A percentile compares a stretch with the other conserved stretches of the same genome.
Conservation (phyloP, 2,888 invertebrate genomes). For the Micoletzkya japonica region DNA sequence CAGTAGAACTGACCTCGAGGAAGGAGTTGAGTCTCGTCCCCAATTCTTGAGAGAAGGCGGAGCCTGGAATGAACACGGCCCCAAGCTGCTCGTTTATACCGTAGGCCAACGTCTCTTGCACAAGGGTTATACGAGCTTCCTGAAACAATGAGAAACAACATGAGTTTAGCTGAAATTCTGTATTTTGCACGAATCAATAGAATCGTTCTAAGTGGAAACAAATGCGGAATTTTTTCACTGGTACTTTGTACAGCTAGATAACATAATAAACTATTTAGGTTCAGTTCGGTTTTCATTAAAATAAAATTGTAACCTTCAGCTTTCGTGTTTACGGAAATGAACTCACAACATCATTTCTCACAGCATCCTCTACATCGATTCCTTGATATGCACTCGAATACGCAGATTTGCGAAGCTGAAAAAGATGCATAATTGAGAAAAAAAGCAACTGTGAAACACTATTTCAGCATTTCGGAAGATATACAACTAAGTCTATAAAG, state of each 20-base stretch:
- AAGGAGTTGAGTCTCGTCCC: neutral
- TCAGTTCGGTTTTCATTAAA: too few relatives aligned
- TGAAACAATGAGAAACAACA: neutral
- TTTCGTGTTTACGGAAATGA: neutral
- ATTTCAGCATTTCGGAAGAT: neutral
- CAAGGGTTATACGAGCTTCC: conserved; percentile 8
- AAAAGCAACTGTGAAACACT: too few relatives aligned
- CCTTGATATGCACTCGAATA: conserved; percentile 1
- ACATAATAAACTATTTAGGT: too few relatives aligned
- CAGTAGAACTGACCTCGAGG: neutral
- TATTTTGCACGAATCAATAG: too few relatives aligned
- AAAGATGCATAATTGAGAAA: too few relatives aligned
- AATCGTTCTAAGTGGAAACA: too few relatives aligned
- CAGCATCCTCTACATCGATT: neutral
- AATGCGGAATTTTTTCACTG: too few relatives aligned
- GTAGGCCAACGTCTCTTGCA: conserved; percentile 18
- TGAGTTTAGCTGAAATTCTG: too few relatives aligned
- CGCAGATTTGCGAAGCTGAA: neutral
- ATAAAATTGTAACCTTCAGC: neutral
- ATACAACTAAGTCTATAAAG: too few relatives aligned
- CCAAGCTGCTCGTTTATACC: neutral
- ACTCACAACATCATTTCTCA: conserved; percentile 3
- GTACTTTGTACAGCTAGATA: too few relatives aligned
- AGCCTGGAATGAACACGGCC: conserved; percentile 15
- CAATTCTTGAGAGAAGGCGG: neutral